Base-by-base conservation (phyloP, 2,888 invertebrate species). In the Nomada ferruginata region DNA sequence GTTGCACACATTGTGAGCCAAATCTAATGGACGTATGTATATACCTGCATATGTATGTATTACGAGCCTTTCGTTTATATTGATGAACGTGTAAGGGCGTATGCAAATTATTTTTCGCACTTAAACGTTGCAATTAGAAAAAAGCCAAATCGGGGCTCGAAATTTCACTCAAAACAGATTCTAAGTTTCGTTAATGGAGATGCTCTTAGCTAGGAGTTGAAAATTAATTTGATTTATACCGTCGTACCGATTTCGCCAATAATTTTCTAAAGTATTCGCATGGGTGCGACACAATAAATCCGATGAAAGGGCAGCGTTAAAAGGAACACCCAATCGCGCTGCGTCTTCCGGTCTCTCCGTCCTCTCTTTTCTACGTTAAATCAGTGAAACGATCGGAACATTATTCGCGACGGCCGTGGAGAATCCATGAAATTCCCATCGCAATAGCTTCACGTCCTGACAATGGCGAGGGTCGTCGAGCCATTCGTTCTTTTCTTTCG, bases 381-480 rank as follows among this genome's bases (percentile, higher is more conserved):
- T 88, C 88, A 85, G 85, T 78, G 87, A 70, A 88, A 88, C 88
- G 88, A 88, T 88, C 87, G 87, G 83, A 71, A 82, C 81, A 87
- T 85, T 84, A 87, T 86, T 87, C 87, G 79, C 86, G 86, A 82
- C 83, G 82, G 63, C 80, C 83, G 78, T 79, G 84, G 75, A 83
- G 83, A 89, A 88, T 88, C 87, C 88, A 88, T 88, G 88, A 89
- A 88, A 88, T 85, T 85, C 89, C 83, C 89, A 85, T 88, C 82
- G 89, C 89, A 87, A 87, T 88, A 88, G 85, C 80, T 88, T 84
- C 79, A 59, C 79, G 76, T 68, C 66, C 77, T 84, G 88, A 88
- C 88, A 88, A 88, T 81, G 88, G 85, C 82, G 77, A 82, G 85
- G 85, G 84, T 83, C 84, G 85, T 76, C 79, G 78, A 69, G 73